Evolutionary conservation across 2,888 invertebrate genomes (phyloP).

Genomic region (Lasioglossum figueresi): DNA sequence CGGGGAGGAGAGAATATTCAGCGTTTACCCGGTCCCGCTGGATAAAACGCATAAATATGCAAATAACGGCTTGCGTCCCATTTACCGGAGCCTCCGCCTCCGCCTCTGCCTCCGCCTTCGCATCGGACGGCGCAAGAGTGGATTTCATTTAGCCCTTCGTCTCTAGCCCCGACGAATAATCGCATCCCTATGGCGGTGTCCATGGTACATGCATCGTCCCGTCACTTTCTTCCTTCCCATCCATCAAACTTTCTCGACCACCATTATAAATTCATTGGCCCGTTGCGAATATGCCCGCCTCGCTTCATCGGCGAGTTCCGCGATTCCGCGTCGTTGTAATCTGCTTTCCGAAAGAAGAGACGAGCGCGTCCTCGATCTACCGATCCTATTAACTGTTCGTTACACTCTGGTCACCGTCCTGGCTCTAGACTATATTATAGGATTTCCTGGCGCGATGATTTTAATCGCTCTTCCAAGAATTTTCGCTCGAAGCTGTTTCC

Average conservation of each 20-base stretch:
- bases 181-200: conserved; percentile 6
- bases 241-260: conserved; percentile 30
- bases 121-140: conserved; percentile 16
- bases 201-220: background rate
- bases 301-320: conserved; percentile 3
- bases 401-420: background rate
- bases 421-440: background rate
- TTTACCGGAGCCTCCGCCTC: conserved; percentile 29
- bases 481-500: too few relatives aligned
- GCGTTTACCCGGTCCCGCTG: conserved; percentile 17
- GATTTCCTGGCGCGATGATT: background rate
- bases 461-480: background rate
- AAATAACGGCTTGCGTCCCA: conserved; percentile 65
- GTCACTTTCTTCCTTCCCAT: conserved; percentile 30
- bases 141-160: conserved; percentile 48
- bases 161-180: conserved; percentile 17
- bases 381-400: background rate
- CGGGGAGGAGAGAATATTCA: conserved; percentile 38
- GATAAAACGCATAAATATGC: conserved; percentile 73
- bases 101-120: conserved; percentile 20
- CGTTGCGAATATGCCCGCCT: background rate
- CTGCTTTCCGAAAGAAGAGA: background rate
- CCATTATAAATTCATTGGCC: conserved; percentile 40
- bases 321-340: background rate
- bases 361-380: background rate